phyloP scores from a whole-genome alignment of 1,140 invertebrate genomes.

The Ceratoteleas bidentatus region DNA sequence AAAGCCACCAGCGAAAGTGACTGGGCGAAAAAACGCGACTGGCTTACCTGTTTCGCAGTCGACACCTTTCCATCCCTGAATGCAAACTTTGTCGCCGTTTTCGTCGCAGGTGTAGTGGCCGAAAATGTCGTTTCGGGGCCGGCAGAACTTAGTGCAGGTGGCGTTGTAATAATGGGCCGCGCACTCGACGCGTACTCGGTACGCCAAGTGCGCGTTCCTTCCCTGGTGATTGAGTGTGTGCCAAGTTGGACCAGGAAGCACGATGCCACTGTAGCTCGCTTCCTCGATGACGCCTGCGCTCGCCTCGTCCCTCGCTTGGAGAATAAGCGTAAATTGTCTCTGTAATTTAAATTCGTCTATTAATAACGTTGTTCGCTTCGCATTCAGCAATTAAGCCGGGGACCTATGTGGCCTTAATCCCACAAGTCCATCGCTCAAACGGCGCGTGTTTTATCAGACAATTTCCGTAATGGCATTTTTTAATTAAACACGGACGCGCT shows the following conservation, averaged over 20 bases:
- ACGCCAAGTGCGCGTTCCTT: slow-evolving; percentile 88
- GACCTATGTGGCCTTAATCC: slow-evolving; percentile 47
- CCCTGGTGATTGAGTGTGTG: slow-evolving; percentile 92
- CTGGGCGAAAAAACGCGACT: background rate
- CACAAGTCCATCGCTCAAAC: slow-evolving; percentile 32
- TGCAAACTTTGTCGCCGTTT: slow-evolving; percentile 94
- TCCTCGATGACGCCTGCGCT: slow-evolving; percentile 90
- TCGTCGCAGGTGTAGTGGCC: slow-evolving; percentile 95
- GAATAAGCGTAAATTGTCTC: slow-evolving; percentile 95
- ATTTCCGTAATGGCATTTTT: slow-evolving; percentile 49
- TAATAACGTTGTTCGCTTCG: slow-evolving; percentile 46
- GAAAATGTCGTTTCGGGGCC: slow-evolving; percentile 94
- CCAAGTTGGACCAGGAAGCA: slow-evolving; percentile 93
- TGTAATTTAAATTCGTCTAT: slow-evolving; percentile 83
- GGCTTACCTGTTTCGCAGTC: slow-evolving; percentile 94
- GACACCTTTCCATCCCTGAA: slow-evolving; percentile 95
- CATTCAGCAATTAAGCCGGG: slow-evolving; percentile 46
- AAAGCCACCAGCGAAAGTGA: too few relatives aligned
- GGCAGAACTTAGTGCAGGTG: slow-evolving; percentile 95
- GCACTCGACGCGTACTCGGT: slow-evolving; percentile 94
- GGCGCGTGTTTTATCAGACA: slow-evolving; percentile 40
- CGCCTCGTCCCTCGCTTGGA: slow-evolving; percentile 93
- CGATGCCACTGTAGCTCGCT: slow-evolving; percentile 93
- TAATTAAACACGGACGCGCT: slow-evolving; percentile 36
- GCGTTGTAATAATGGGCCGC: slow-evolving; percentile 96